A percentile compares a stretch with the other conserved stretches of the same genome.
These are phyloP conservation scores for Paguma larvata DNA, from an alignment of 2,797 vertebrate genomes.

Conservation along the genomic window DNA sequence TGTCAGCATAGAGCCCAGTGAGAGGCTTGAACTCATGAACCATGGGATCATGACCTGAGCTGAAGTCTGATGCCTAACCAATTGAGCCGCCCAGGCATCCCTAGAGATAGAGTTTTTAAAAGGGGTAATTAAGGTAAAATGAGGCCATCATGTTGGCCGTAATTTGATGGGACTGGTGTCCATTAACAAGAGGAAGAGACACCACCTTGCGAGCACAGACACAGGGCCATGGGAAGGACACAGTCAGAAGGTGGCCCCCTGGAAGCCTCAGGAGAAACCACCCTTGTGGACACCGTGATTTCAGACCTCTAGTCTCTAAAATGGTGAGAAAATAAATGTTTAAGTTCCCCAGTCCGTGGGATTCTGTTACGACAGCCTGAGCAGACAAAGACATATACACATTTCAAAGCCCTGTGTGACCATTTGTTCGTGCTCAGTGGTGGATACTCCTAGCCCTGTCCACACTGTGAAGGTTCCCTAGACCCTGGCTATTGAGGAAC, in stretches of 20 bases:
- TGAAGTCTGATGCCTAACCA: too few species aligned
- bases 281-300: neutral
- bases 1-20: too few species aligned
- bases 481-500: neutral
- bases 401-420: neutral
- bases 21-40: too few species aligned
- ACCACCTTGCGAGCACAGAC: neutral
- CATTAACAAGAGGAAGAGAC: neutral
- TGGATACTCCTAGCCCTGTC: neutral
- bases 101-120: neutral
- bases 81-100: too few species aligned
- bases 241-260: neutral
- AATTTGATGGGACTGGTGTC: neutral
- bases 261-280: neutral
- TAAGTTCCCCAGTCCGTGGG: neutral
- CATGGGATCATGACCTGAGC: too few species aligned
- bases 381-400: neutral
- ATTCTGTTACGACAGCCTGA: neutral
- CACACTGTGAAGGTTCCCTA: neutral
- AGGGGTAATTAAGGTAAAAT: neutral
- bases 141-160: neutral
- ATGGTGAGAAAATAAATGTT: neutral
- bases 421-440: neutral
- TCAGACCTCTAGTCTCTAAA: neutral
- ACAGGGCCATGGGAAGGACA: neutral